phyloP scores from a whole-genome alignment of 2,113 vertebrate genomes.

The Channa argus region DNA sequence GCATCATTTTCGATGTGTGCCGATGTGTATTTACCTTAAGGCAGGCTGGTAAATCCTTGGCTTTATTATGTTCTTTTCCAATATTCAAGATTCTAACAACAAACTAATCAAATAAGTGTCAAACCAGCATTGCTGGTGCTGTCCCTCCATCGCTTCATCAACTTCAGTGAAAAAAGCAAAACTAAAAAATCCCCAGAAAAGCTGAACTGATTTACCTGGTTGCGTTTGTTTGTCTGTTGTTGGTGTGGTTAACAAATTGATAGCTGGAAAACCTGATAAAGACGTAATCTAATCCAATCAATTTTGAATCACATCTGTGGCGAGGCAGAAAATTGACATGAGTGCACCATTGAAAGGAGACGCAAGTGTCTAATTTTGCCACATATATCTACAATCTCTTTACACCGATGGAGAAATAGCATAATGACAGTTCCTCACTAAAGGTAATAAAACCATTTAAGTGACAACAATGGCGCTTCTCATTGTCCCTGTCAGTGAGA shows the following conservation, averaged over 20 bases:
- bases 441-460: conserved; percentile 51
- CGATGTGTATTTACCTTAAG: conserved; percentile 9
- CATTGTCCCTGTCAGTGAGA: conserved; percentile 42
- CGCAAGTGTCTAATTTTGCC: conserved; percentile 35
- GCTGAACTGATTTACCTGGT: background rate
- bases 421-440: conserved; percentile 34
- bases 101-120: conserved; percentile 27
- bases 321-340: conserved; percentile 42
- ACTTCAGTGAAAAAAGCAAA: background rate
- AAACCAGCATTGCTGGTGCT: conserved; percentile 3
- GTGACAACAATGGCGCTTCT: conserved; percentile 55
- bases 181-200: background rate
- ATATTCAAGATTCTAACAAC: conserved; percentile 2
- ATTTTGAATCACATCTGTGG: conserved; percentile 50
- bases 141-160: conserved; percentile 1
- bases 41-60: background rate
- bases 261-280: conserved; percentile 48
- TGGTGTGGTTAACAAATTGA: conserved; percentile 44
- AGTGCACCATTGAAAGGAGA: conserved; percentile 18
- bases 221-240: background rate
- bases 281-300: conserved; percentile 46
- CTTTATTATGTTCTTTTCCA: conserved; percentile 9
- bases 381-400: conserved; percentile 52
- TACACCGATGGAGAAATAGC: conserved; percentile 22
- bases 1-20: background rate